Evolutionary conservation across 1,140 invertebrate species (phyloP).

Genomic region (Magallana angulata): DNA sequence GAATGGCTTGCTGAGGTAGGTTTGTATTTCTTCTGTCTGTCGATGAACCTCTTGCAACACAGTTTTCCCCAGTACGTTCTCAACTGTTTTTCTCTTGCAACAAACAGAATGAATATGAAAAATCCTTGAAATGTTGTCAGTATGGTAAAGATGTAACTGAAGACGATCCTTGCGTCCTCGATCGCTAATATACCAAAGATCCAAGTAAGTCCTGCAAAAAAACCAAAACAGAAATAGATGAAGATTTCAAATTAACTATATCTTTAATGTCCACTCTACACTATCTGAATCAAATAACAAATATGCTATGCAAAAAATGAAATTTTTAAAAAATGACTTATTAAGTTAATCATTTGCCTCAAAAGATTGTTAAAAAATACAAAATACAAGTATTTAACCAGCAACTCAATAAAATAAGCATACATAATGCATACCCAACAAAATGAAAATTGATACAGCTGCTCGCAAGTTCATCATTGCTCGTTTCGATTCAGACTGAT

Average conservation of each 20-base stretch:
- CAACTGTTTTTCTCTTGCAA: conserved; percentile 68
- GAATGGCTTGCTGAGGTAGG: background rate
- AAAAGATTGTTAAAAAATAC: too few species aligned
- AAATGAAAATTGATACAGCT: conserved; percentile 76
- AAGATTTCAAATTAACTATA: too few species aligned
- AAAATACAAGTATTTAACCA: too few species aligned
- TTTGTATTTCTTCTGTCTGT: conserved; percentile 13
- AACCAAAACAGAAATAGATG: too few species aligned
- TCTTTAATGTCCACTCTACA: too few species aligned
- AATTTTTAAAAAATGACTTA: too few species aligned
- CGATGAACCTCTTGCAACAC: conserved; percentile 52
- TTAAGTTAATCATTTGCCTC: too few species aligned
- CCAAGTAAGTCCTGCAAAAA: conserved; percentile 81
- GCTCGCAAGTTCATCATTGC: conserved; percentile 76
- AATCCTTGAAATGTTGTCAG: conserved; percentile 81
- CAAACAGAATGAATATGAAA: conserved; percentile 79
- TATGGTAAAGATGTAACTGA: conserved; percentile 81
- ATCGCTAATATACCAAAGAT: conserved; percentile 81
- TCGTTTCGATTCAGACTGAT: conserved; percentile 70
- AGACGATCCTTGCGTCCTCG: conserved; percentile 77
- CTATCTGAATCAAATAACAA: too few species aligned
- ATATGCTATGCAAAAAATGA: too few species aligned
- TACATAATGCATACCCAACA: conserved; percentile 71
- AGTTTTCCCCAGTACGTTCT: conserved; percentile 59
- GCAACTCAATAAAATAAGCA: too few species aligned